phyloP scores from a whole-genome alignment of 2,797 vertebrate species.

The Chrysocyon brachyurus region DNA sequence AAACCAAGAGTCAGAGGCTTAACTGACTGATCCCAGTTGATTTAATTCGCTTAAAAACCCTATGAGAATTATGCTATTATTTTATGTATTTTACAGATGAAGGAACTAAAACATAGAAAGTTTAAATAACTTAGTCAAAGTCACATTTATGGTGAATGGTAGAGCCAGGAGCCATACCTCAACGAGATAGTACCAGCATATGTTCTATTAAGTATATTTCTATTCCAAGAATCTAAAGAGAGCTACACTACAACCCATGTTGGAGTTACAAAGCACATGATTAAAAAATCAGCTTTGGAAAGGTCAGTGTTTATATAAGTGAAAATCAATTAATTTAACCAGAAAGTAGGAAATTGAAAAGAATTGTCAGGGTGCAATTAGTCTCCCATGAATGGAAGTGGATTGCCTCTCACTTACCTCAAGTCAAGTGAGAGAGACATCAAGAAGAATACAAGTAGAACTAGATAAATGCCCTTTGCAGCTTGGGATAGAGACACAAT shows the following conservation, averaged over 20 bases:
- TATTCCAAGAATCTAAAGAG: neutral
- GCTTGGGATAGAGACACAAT: neutral
- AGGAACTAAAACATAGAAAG: neutral
- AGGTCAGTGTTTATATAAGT: neutral
- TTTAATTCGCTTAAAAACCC: neutral
- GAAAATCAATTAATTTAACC: neutral
- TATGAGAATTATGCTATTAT: neutral
- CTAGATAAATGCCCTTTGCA: neutral
- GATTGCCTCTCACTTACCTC: neutral
- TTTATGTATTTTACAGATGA: constrained; percentile 29
- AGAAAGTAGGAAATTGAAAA: neutral
- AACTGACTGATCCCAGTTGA: neutral
- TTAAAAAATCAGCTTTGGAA: constrained; percentile 24
- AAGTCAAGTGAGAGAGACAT: neutral
- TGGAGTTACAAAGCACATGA: neutral
- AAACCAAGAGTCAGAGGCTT: neutral
- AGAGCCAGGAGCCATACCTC: neutral
- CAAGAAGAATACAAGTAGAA: neutral
- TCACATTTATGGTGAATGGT: neutral
- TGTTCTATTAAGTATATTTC: neutral
- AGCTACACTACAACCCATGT: neutral
- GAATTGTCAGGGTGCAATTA: neutral
- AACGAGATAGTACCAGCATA: neutral
- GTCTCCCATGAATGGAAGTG: neutral
- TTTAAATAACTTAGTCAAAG: neutral